These are phyloP conservation scores for Xanthia icteritia DNA, from an alignment of 2,888 invertebrate species.

Conservation along the genomic window DNA sequence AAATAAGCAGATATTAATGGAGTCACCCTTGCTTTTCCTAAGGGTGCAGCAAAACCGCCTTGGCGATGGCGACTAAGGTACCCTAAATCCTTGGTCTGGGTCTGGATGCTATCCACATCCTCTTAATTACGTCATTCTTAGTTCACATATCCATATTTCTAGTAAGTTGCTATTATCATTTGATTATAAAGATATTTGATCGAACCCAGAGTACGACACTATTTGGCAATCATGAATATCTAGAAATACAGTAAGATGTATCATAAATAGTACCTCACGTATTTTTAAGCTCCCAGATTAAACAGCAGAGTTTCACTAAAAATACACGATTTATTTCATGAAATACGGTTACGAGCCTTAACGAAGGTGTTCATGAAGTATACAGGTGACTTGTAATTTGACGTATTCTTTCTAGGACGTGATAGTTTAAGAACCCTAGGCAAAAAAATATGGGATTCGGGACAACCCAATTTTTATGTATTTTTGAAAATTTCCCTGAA, in stretches of 20 bases:
- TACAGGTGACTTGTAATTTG: too few species aligned
- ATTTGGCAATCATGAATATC: background rate
- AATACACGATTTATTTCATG: background rate
- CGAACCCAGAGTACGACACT: background rate
- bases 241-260: background rate
- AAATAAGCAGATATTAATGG: conserved; percentile 2
- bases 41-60: background rate
- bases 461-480: too few species aligned
- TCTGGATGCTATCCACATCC: background rate
- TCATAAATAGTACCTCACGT: background rate
- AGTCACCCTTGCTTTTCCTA: background rate
- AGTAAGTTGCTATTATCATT: background rate
- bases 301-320: background rate
- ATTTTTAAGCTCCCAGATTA: background rate
- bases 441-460: too few species aligned
- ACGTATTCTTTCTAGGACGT: too few species aligned
- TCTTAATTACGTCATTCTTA: background rate
- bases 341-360: background rate
- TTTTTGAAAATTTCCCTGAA: too few species aligned
- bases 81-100: background rate
- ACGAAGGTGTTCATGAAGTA: conserved; percentile 5
- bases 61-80: background rate
- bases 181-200: background rate
- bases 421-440: too few species aligned
- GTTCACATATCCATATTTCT: too few species aligned